Conservation (phyloP, 2,888 invertebrate species). For the Heliconius erato region DNA sequence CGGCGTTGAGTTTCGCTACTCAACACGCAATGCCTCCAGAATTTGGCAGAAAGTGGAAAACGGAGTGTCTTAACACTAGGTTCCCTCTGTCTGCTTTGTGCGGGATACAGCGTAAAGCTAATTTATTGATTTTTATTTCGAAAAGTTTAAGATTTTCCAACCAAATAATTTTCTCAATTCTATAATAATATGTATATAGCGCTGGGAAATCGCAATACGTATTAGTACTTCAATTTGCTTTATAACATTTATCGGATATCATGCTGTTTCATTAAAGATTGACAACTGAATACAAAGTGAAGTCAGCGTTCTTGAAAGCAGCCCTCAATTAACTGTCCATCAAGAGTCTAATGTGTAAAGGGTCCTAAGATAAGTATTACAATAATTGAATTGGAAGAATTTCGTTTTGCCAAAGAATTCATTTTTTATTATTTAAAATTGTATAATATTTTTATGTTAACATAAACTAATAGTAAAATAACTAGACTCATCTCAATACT, state of each 20-base stretch:
- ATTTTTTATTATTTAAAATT: neutral
- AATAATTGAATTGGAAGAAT: conserved; percentile 2
- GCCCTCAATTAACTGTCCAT: conserved; percentile 30
- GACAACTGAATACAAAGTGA: conserved; percentile 31
- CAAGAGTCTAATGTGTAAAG: conserved; percentile 11
- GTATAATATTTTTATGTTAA: neutral
- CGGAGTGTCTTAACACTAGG: no score
- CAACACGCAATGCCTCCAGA: no score
- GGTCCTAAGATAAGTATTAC: neutral
- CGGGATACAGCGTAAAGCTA: no score
- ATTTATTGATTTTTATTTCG: no score
- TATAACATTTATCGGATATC: conserved; percentile 23
- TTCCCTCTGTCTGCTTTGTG: no score
- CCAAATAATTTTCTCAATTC: neutral
- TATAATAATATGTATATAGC: neutral
- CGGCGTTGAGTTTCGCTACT: no score
- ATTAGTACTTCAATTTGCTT: conserved; percentile 25
- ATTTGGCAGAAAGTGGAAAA: no score
- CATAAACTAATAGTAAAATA: neutral
- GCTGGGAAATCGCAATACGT: conserved; percentile 7
- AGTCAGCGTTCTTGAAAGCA: conserved; percentile 32
- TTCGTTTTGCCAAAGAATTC: neutral
- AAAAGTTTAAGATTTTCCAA: no score
- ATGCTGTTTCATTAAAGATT: conserved; percentile 23
- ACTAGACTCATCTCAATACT: no score